phyloP scores from a whole-genome alignment of 2,113 vertebrate species.

The Anolis carolinensis region DNA sequence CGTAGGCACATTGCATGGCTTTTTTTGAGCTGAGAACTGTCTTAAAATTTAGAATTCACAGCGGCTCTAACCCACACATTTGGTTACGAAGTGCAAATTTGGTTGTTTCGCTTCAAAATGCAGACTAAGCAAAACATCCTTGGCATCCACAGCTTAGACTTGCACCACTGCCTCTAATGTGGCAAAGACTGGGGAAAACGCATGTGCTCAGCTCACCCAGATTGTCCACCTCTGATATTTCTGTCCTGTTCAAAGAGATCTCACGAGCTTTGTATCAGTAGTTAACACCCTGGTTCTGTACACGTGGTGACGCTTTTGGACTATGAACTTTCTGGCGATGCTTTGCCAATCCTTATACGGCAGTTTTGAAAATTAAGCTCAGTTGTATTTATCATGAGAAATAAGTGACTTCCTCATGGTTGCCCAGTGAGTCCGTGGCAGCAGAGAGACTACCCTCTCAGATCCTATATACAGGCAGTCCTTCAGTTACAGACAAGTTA shows the following conservation, averaged over 20 bases:
- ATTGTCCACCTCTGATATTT: background rate
- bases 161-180: too few species aligned
- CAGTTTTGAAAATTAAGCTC: background rate
- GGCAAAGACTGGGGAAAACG: background rate
- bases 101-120: too few species aligned
- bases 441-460: background rate
- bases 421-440: too few species aligned
- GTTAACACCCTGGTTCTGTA: background rate
- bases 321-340: too few species aligned
- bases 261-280: background rate
- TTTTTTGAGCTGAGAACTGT: background rate
- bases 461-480: too few species aligned
- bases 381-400: too few species aligned
- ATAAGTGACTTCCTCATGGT: background rate
- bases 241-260: too few species aligned
- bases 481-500: too few species aligned
- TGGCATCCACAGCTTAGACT: too few species aligned
- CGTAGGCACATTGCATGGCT: background rate
- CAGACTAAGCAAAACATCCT: background rate
- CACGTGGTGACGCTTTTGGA: background rate
- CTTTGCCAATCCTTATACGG: background rate
- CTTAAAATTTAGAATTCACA: background rate
- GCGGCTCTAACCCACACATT: background rate
- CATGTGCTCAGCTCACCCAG: background rate
- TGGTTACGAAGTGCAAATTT: too few species aligned